Conservation (phyloP, 2,113 vertebrate species). For the Litocranius walleri region DNA sequence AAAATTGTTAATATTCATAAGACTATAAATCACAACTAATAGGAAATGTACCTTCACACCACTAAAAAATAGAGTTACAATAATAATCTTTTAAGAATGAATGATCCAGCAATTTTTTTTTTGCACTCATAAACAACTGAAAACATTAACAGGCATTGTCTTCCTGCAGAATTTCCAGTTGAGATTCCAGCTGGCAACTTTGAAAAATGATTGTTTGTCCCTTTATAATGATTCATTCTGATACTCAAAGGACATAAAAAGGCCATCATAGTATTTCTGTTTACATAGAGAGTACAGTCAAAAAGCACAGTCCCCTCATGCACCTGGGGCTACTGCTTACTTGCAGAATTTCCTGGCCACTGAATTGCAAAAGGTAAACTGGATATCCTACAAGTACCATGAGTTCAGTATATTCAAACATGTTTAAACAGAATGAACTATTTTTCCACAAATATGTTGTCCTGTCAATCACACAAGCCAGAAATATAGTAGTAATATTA, state of each 20-base stretch:
- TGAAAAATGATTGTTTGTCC: constrained; percentile 18
- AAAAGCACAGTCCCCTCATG: neutral
- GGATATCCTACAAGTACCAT: neutral
- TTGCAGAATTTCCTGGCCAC: neutral
- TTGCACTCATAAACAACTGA: constrained; percentile 39
- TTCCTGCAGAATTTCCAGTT: constrained; percentile 55
- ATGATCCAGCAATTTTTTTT: constrained; percentile 33
- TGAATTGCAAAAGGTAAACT: neutral
- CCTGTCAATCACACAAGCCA: neutral
- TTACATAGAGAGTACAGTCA: neutral
- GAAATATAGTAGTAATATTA: neutral
- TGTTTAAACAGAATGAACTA: neutral
- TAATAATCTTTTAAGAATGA: constrained; percentile 66
- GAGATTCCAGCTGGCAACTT: constrained; percentile 54
- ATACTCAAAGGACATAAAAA: neutral
- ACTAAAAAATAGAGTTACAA: constrained; percentile 63
- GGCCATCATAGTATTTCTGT: neutral
- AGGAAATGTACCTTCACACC: constrained; percentile 68
- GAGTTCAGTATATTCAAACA: neutral
- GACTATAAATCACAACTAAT: constrained; percentile 72
- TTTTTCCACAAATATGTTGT: neutral
- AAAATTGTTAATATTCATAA: constrained; percentile 65
- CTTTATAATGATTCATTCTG: neutral
- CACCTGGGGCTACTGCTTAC: neutral
- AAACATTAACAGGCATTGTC: constrained; percentile 43